Evolutionary conservation across 2,113 vertebrate species (phyloP).

Genomic region (Montifringilla adamsi): DNA sequence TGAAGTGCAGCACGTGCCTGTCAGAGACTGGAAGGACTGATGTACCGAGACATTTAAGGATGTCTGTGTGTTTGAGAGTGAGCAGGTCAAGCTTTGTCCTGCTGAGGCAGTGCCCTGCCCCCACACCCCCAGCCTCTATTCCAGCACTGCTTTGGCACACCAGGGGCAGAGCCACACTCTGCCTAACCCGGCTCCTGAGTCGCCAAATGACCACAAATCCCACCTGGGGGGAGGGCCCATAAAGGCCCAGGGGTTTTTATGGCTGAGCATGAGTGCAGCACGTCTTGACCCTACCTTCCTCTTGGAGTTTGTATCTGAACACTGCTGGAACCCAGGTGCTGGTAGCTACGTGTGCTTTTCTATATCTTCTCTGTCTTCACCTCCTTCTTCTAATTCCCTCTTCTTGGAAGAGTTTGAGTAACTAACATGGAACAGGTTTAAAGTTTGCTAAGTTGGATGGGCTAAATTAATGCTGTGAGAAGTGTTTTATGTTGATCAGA

Average conservation of each 20-base stretch:
- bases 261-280: neutral
- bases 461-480: neutral
- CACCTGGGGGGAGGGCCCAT: neutral
- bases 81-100: neutral
- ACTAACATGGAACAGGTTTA: neutral
- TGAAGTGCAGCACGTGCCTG: neutral
- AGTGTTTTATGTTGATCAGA: neutral
- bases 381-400: neutral
- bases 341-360: neutral
- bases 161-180: neutral
- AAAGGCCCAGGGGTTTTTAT: neutral
- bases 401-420: neutral
- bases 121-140: neutral
- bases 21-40: neutral
- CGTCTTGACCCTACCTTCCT: neutral
- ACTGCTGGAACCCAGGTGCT: neutral
- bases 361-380: neutral
- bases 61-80: neutral
- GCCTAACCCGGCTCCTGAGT: neutral
- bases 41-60: accelerated
- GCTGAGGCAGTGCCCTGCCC: neutral
- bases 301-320: neutral
- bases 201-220: neutral
- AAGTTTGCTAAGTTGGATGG: neutral
- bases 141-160: neutral